Conservation (phyloP, 2,113 vertebrate genomes). For the Malurus elegans region DNA sequence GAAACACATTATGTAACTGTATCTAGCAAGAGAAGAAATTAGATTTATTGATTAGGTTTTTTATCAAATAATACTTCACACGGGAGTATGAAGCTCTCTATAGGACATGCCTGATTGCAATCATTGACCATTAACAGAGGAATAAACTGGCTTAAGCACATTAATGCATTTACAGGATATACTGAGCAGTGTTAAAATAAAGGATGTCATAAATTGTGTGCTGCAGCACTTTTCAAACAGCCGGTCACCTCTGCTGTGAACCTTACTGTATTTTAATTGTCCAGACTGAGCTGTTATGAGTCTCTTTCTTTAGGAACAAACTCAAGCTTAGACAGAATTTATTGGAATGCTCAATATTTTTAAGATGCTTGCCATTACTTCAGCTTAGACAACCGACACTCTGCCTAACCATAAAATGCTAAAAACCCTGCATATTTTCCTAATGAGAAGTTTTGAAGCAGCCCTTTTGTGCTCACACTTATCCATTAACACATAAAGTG, state of each 20-base stretch:
- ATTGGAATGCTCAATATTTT: conserved; percentile 2
- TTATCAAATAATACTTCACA: conserved; percentile 42
- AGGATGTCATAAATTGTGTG: conserved; percentile 46
- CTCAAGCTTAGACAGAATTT: conserved; percentile 1
- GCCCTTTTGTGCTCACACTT: neutral
- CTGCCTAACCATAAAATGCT: neutral
- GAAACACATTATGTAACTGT: conserved; percentile 35
- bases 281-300: neutral
- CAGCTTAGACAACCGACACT: conserved; percentile 14
- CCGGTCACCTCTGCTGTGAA: neutral
- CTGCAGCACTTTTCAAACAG: conserved; percentile 35
- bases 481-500: neutral
- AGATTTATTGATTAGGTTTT: conserved; percentile 39
- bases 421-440: neutral
- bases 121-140: conserved; percentile 3
- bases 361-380: neutral
- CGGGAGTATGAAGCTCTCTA: conserved; percentile 10
- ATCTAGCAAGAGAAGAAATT: conserved; percentile 36
- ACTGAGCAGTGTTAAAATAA: conserved; percentile 35
- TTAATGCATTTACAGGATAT: conserved; percentile 49
- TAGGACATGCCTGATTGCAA: conserved; percentile 6
- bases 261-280: conserved; percentile 15
- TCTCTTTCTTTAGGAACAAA: neutral
- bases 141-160: conserved; percentile 44
- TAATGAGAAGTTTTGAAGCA: conserved; percentile 40